Base-by-base conservation (phyloP, 2,797 vertebrate species). In the Geotrypetes seraphini region DNA sequence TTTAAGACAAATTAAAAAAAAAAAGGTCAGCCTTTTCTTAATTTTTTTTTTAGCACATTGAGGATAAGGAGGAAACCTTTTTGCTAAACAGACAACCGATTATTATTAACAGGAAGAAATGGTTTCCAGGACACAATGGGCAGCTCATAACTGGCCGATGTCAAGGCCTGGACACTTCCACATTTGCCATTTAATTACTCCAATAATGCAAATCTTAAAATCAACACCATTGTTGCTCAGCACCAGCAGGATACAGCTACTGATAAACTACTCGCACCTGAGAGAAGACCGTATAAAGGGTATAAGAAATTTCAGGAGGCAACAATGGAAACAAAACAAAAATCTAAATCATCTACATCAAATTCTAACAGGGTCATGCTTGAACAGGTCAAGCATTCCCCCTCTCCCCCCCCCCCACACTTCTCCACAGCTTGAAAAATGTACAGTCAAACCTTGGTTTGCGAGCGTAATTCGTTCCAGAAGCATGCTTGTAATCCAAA, bases 61-160 rank as follows among this genome's bases (percentile, higher is more conserved):
- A 13, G 4, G 7, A 32, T 14, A 22, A n/a, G 31, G 5, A 14
- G 10, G 7, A 15, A 22, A 32, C 14, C 5, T 13, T 22, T 22
- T 7, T 32, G 10, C 12, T 14, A 21, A 24, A 8, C 15, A 55
- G 33, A 31, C 18, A 15, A 45, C 31, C 3, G 37, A 10, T 16
- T 8, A 4, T 22, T 42, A 28, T 49, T 74, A 76, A 78, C 74
- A 85, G 71, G 66, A 78, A 77, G 58, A 65, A 71, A 66, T 29
- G 35, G 49, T 54, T 71, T 66, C 60, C 48, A 40, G 71, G 61
- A 72, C 62, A 78, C 67, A 76, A 75, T 75, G 67, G 69, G 57
- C 66, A 30, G 28, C 19, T 16, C 19, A 1, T 10, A 27, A 18
- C 12, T 23, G 22, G 34, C 23, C 10, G 19, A 42, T 51, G 13